These are phyloP conservation scores for Drosophila pachea DNA, from an alignment of 1,140 invertebrate species.

Conservation along the genomic window DNA sequence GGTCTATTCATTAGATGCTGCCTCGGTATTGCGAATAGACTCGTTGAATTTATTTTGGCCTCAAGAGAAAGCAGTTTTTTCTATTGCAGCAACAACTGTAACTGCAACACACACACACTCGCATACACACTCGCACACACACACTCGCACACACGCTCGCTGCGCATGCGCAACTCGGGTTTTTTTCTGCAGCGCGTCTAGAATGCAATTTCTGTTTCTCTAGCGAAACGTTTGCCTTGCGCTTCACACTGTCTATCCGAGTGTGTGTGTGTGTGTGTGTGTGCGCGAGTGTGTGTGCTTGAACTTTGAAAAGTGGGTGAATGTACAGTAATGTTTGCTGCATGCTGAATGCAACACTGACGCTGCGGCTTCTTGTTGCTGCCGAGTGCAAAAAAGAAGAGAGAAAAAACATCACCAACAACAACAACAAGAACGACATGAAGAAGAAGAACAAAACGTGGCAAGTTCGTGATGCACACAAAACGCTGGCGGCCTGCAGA, in stretches of 20 bases:
- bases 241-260: constrained; percentile 64
- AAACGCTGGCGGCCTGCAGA: constrained; percentile 42
- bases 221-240: constrained; percentile 42
- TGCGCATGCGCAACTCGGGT: constrained; percentile 69
- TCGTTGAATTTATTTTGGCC: constrained; percentile 67
- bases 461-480: constrained; percentile 75
- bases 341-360: constrained; percentile 70
- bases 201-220: constrained; percentile 76
- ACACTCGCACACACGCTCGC: constrained; percentile 29
- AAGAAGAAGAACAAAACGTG: constrained; percentile 50
- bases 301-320: constrained; percentile 78
- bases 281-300: constrained; percentile 63
- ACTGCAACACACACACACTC: constrained; percentile 29
- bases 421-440: too few relatives aligned
- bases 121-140: constrained; percentile 36
- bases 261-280: constrained; percentile 58
- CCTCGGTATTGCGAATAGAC: constrained; percentile 66
- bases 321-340: constrained; percentile 78
- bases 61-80: constrained; percentile 76
- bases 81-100: constrained; percentile 55
- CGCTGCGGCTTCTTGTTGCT: constrained; percentile 2
- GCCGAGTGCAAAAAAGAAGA: constrained; percentile 12
- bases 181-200: constrained; percentile 41
- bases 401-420: constrained; percentile 1
- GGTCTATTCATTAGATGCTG: constrained; percentile 40